Evolutionary conservation across 2,888 invertebrate genomes (phyloP), one percentile per base, ranked within the genome.

Genomic region (Drosophila subquinaria): DNA sequence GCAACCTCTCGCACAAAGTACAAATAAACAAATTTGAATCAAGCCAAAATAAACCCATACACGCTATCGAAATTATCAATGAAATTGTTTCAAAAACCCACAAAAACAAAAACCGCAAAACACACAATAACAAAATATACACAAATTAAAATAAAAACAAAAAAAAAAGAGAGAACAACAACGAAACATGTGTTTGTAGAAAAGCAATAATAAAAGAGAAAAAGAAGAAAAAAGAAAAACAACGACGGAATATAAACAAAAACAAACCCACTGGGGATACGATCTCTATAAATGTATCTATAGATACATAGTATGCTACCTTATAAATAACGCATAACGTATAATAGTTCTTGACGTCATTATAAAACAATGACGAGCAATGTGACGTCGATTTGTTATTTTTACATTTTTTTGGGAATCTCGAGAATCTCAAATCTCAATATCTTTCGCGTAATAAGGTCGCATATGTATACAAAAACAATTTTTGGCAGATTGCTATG

Each of bases 61-160:
- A 63, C 76, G 79, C 79, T 79, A 87, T 79, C 78, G 67, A 75
- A 80, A 78, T 78, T 78, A 81, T 80, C 75, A 81, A 80, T 81
- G 79, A 81, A 80, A 78, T 76, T 73, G 69, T 81, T 80, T 80
- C 67, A 69, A 72, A 76, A 79, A 68, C 13, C 60, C 63, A 60
- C 64, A 68, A 62, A 69, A 69, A 63, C 64, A 68, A 68, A 63
- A 67, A 33, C 65, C 45, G n/a, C 64, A 64, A 68, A 51, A 64
- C 30, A 52, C 67, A 60, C 38, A 52, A 40, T 56, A n/a, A 59
- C 48, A 70, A 69, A 56, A 68, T 33, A 48, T 42, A 63, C 43
- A 70, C 35, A 61, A 45, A 62, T 43, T 55, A 69, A 30, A 65
- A 36, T 9, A 60, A 68, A 35, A 61, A 53, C 10, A 65, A 35